Evolutionary conservation across 2,888 invertebrate genomes (phyloP).

Genomic region (Prenolepis imparis): DNA sequence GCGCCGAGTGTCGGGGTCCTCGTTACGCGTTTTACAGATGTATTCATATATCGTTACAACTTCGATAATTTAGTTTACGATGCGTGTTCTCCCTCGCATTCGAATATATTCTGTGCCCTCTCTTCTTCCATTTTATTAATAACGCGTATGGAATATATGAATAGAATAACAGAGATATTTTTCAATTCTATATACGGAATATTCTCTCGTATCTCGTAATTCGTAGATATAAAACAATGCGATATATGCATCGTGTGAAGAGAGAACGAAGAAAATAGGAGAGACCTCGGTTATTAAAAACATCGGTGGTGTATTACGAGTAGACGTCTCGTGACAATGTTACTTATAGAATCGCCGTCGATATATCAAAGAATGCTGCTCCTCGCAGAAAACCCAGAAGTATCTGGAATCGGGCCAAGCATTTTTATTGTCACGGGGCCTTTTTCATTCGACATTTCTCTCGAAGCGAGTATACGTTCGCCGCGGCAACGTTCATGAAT

Average conservation of each 20-base stretch:
- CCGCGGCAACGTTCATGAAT: constrained; percentile 64
- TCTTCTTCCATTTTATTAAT: constrained; percentile 7
- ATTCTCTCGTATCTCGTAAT: not conserved
- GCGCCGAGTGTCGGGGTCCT: constrained; percentile 15
- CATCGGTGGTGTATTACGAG: constrained; percentile 44
- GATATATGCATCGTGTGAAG: not conserved
- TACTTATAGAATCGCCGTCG: constrained; percentile 57
- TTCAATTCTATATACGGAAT: not conserved
- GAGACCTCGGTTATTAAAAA: constrained; percentile 35
- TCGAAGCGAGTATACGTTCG: constrained; percentile 50
- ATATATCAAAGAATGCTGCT: constrained; percentile 66
- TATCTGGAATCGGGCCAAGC: constrained; percentile 73
- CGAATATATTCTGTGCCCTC: not conserved
- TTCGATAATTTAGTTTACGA: constrained; percentile 19
- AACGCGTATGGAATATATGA: not conserved
- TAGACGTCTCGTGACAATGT: constrained; percentile 54
- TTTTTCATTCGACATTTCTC: constrained; percentile 67
- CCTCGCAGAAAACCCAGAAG: constrained; percentile 70
- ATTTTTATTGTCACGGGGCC: constrained; percentile 71
- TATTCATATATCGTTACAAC: constrained; percentile 23
- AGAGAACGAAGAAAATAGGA: not conserved
- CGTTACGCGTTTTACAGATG: constrained; percentile 33
- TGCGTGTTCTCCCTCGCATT: constrained; percentile 3
- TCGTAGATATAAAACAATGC: constrained; percentile 5
- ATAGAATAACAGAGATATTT: not conserved